Evolutionary conservation across 1,140 invertebrate species (phyloP), one percentile per base, ranked within the genome.

Genomic region (Zaprionus ghesquierei): DNA sequence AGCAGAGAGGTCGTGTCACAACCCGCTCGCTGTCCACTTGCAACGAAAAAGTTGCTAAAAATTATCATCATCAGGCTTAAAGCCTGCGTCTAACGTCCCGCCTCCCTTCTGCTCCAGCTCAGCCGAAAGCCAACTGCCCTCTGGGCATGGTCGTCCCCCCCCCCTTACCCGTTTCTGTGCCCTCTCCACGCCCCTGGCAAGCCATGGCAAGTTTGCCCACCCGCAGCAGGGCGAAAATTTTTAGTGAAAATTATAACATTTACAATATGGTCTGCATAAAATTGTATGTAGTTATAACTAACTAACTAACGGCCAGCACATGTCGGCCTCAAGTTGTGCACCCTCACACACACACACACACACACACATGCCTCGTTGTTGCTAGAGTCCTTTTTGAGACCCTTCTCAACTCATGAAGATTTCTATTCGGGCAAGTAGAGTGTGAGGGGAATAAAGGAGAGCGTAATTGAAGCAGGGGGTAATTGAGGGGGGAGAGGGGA

Each of bases 171-270:
- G 4, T 33, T 8, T 20, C 27, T 9, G 23, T 1, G 5, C 35
- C 25, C 4, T 31, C 15, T 10, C 2, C 55, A 5, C 13, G 15
- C 5, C 15, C 22, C 18, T 27, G 18, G 15, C 31, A 41, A 15
- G 35, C 53, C 55, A 66, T 72, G 54, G n/a, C n/a, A n/a, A 66
- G 60, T 66, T 56, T 65, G 53, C n/a, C n/a, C 25, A 9, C 60
- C 69, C 20, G 15, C 38, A 38, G 41, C 55, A 44, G 61, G 75
- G 56, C 60, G 51, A 79, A 81, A 86, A 86, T 81, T 81, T 79
- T 87, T 86, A 73, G 82, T 87, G 82, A 87, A 86, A 86, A 87
- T 86, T 86, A 86, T 89, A 87, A 87, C 82, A 87, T 87, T 87
- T 89, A 77, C 84, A 87, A 87, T 89, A 87, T 87, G 82, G 64